Percentiles rank a stretch among this genome's conserved stretches.
Evolutionary conservation across 2,888 invertebrate species (phyloP).

Genomic region (Sphinx pinastri): DNA sequence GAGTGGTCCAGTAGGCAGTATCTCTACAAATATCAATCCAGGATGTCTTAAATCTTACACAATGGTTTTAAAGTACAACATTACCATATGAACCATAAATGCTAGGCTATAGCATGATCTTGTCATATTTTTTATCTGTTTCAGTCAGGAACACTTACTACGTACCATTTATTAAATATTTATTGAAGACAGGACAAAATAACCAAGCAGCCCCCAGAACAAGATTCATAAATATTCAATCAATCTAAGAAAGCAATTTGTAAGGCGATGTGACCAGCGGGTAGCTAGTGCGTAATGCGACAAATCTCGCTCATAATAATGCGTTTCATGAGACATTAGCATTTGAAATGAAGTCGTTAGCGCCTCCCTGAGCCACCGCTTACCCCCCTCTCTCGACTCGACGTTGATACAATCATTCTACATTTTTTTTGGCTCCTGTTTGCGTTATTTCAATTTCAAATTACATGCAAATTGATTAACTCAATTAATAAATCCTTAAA

Average conservation of each 20-base stretch:
- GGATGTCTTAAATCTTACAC: too few species aligned
- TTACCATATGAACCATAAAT: too few species aligned
- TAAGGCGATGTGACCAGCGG: neutral
- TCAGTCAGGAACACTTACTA: too few species aligned
- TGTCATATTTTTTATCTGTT: too few species aligned
- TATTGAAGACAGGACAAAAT: too few species aligned
- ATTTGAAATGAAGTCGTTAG: slow-evolving; percentile 53
- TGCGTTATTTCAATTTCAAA: neutral
- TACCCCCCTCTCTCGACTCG: neutral
- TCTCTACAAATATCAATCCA: too few species aligned
- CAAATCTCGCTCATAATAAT: slow-evolving; percentile 40
- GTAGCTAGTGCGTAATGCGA: neutral
- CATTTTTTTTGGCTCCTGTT: slow-evolving; percentile 29
- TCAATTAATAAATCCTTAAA: neutral
- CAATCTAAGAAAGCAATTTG: neutral
- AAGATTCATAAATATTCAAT: too few species aligned
- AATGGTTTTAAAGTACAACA: too few species aligned
- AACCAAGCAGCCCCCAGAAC: too few species aligned
- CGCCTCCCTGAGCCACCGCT: neutral
- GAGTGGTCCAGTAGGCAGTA: too few species aligned
- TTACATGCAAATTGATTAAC: neutral
- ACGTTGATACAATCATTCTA: slow-evolving; percentile 29
- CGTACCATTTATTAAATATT: too few species aligned
- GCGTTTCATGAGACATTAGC: slow-evolving; percentile 55
- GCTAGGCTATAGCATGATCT: too few species aligned